Base-by-base conservation (phyloP, 30 jellyfish, hydroid and myxozoan genomes). In the Hydractinia symbiolongicarpus region DNA sequence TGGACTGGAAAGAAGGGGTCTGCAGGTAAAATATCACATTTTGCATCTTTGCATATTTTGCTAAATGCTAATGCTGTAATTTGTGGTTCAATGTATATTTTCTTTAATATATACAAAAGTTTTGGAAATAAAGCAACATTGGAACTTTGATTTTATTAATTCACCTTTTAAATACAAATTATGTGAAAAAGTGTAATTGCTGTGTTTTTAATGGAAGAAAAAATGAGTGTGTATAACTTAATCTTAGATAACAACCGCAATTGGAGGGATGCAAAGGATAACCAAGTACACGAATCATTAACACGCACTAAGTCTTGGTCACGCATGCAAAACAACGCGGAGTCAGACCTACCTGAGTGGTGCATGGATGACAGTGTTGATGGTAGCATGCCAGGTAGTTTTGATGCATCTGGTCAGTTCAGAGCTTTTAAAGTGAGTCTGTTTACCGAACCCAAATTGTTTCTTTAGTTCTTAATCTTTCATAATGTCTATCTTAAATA, bases 331-430 rank as follows among this genome's bases (percentile, higher is more conserved):
- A 86, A 89, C 5, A 94, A 83, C 21, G 73, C 73, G 13, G 93
- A 79, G 8, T 71, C 67, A 72, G 86, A 86, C 50, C 85, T 94
- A 4, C 99, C 99, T 8, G 99, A 94, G 73, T 94, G 99, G 99
- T 94, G 99, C 61, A 90, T 85, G 68, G 98, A 86, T 17, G 95
- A 85, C 57, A 61, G 66, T 73, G 82, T 55, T 21, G 97, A 83
- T 5, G 90, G 88, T 55, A 88, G 71, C 17, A 88, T 70, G 56
- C 95, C 88, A 40, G 99, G 99, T 57, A 94, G 94, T 8, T 94
- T 94, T 82, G 99, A 94, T 77, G 78, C 95, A 5, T 86, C 96
- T 8, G 99, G 99, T 16, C 95, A 94, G 79, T 94, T 87, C 66
- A 71, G 86, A 61, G 79, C 94, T 5, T 54, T 76, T 15, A 82